Evolutionary conservation across 2,797 vertebrate species (phyloP).

Genomic region (Pygocentrus nattereri): DNA sequence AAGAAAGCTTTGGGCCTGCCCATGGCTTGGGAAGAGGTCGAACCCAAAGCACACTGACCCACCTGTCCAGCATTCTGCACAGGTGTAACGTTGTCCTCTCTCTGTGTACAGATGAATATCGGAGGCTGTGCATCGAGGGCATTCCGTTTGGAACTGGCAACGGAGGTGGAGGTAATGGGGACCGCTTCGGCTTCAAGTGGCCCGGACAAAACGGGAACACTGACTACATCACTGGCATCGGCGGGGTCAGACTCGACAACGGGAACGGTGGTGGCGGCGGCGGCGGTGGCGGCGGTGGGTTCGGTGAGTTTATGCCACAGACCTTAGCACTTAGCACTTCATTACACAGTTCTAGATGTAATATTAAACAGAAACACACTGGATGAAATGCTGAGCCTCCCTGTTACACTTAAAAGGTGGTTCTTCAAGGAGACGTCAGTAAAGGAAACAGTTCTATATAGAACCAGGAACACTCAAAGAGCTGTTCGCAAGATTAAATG

Average conservation of each 20-base stretch:
- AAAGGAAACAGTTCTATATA: too few species aligned
- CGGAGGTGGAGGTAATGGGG: constrained; percentile 59
- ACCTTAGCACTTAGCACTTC: too few species aligned
- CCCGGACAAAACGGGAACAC: constrained; percentile 69
- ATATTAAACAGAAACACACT: too few species aligned
- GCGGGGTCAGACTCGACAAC: constrained; percentile 59
- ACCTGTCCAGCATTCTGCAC: neutral
- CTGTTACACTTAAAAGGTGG: too few species aligned
- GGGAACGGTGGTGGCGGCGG: constrained; percentile 50
- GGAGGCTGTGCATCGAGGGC: constrained; percentile 87
- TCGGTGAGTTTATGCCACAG: constrained; percentile 37
- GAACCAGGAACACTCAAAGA: too few species aligned
- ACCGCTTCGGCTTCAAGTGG: constrained; percentile 59
- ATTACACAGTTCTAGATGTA: too few species aligned
- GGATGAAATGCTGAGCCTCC: too few species aligned
- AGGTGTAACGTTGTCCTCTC: neutral
- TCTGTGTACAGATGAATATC: constrained; percentile 84
- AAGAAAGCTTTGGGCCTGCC: too few species aligned
- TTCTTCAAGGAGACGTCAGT: too few species aligned
- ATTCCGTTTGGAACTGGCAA: constrained; percentile 83
- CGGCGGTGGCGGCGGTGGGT: constrained; percentile 52
- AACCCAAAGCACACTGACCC: neutral
- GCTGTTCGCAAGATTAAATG: too few species aligned
- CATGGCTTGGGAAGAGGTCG: too few species aligned
- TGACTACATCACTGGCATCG: constrained; percentile 62